Percentiles rank a stretch among this genome's conserved stretches.
phyloP scores from a whole-genome alignment of 2,888 invertebrate genomes.

The Eupelmus urozonus region DNA sequence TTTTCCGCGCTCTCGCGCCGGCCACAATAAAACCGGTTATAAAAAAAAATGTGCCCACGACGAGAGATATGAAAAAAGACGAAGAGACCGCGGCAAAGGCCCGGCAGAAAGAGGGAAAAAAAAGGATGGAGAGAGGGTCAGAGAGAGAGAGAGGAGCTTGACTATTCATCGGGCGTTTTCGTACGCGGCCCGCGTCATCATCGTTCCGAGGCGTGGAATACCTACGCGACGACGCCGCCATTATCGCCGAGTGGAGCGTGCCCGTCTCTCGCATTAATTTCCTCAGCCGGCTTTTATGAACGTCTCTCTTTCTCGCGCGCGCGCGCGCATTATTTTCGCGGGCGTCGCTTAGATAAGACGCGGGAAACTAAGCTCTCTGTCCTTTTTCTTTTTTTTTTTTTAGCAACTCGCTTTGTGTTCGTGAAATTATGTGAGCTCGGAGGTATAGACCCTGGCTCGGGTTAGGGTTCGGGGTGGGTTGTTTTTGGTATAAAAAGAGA shows the following conservation, averaged over 20 bases:
- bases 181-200: conserved; percentile 60
- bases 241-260: conserved; percentile 13
- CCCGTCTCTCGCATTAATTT: conserved; percentile 21
- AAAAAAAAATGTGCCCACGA: conserved; percentile 8
- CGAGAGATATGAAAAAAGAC: conserved; percentile 8
- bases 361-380: neutral
- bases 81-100: neutral
- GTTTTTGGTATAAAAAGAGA: conserved; percentile 4
- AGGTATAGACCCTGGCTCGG: neutral
- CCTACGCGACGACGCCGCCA: conserved; percentile 59
- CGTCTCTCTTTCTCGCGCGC: conserved; percentile 5
- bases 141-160: conserved; percentile 58
- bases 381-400: neutral
- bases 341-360: too few relatives aligned
- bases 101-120: conserved; percentile 6
- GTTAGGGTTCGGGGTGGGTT: neutral
- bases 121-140: neutral
- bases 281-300: conserved; percentile 22
- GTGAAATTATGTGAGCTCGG: neutral
- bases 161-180: conserved; percentile 71
- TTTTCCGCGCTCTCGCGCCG: neutral
- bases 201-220: conserved; percentile 65
- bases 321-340: neutral
- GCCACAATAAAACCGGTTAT: conserved; percentile 26
- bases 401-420: neutral